Base-by-base conservation (phyloP, 2,888 invertebrate genomes). In the Epistrophe eligans region DNA sequence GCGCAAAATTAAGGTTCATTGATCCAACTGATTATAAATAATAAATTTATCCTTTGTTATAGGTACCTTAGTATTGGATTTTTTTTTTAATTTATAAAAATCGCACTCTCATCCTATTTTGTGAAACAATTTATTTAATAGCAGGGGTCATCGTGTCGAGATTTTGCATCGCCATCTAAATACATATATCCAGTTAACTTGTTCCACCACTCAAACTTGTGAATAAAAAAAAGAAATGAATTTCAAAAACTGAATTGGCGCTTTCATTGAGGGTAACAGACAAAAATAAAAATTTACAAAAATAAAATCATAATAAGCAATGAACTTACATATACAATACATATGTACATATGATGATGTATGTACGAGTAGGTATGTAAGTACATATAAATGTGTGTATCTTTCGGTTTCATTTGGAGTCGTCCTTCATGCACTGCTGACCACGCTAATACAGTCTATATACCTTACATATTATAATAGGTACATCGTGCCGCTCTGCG, bases 371-470 rank as follows among this genome's bases (percentile, higher is more conserved):
- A n/a, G n/a, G 24, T 24, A 85, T 17, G 11, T 28, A 55, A 0
- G 3, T 24, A 13, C 1, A 6, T 3, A 13, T 13, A 8, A 0
- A 24, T 52, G 13, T 13, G 9, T 32, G n/a, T 24, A 62, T 87
- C 83, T 87, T 83, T 87, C 83, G 57, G 87, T 87, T 87, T 87
- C 87, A 76, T 87, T 87, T 88, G 89, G 90, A 89, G 89, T 89
- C 91, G 90, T 90, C 91, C 90, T 91, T 91, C 92, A 92, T 89
- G 91, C 91, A 90, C 89, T 89, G 89, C 89, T 90, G 90, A 79
- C 82, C 88, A 88, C 80, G 76, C 89, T 87, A 83, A 87, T 87
- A 85, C 67, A 72, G 50, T 77, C 48, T 55, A 82, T 28, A 66
- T 5, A 15, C n/a, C n/a, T n/a, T n/a, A n/a, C n/a, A n/a, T n/a